Conservation (phyloP, 2,797 vertebrate species). For the Crocidura indochinensis region DNA sequence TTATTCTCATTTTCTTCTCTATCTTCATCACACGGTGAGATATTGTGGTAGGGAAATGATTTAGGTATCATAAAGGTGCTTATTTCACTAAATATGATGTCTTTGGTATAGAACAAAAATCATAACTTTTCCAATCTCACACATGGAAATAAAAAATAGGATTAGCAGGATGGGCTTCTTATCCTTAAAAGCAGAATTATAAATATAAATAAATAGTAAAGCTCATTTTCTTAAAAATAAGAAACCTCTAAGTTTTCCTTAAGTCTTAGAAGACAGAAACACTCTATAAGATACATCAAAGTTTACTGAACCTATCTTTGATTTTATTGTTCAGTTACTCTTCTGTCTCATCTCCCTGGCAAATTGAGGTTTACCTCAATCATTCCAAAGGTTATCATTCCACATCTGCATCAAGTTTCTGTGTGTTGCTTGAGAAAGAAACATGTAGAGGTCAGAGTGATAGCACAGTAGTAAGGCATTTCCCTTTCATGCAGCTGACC, state of each 20-base stretch:
- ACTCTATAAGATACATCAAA: too few relatives aligned
- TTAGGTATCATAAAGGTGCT: not conserved
- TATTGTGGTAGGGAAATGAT: not conserved
- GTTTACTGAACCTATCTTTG: not conserved
- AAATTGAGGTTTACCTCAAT: not conserved
- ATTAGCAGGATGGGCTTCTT: not conserved
- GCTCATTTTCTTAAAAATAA: too few relatives aligned
- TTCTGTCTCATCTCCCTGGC: not conserved
- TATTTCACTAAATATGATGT: not conserved
- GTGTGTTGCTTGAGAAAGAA: not conserved
- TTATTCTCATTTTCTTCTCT: conserved; percentile 10
- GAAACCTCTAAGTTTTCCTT: too few relatives aligned
- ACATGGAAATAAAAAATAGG: not conserved
- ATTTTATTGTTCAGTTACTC: not conserved
- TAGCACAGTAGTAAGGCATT: too few relatives aligned
- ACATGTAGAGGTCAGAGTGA: not conserved
- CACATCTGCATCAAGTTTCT: not conserved
- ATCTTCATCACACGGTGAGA: not conserved
- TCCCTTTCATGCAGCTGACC: too few relatives aligned
- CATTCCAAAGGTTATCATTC: not conserved
- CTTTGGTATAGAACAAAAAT: not conserved
- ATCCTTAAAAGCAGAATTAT: not conserved
- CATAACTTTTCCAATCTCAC: not conserved
- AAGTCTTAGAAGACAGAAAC: too few relatives aligned
- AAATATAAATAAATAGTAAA: not conserved